Evolutionary conservation across 2,113 vertebrate species (phyloP).

Genomic region (Lepisosteus osseus): DNA sequence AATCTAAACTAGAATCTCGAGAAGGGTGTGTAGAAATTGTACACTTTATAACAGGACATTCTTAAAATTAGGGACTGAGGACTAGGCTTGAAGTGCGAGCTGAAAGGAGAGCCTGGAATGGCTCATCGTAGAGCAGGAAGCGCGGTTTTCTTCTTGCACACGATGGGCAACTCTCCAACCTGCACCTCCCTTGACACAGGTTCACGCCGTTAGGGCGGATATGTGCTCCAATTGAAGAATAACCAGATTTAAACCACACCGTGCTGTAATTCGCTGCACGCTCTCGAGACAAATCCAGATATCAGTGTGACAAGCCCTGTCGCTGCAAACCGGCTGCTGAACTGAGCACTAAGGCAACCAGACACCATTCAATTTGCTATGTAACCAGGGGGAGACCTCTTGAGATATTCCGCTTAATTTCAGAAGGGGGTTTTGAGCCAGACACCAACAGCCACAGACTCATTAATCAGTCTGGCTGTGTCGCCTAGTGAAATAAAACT

Average conservation of each 20-base stretch:
- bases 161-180: slow-evolving; percentile 4
- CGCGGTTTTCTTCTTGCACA: not conserved
- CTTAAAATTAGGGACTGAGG: not conserved
- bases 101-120: too few relatives aligned
- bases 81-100: too few relatives aligned
- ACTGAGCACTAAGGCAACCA: slow-evolving; percentile 2
- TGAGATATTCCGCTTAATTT: slow-evolving; percentile 36
- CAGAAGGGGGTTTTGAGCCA: slow-evolving; percentile 18
- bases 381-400: slow-evolving; percentile 37
- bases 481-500: slow-evolving; percentile 9
- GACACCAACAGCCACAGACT: slow-evolving; percentile 25
- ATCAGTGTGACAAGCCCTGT: slow-evolving; percentile 16
- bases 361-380: slow-evolving; percentile 20
- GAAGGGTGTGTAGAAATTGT: not conserved
- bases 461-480: slow-evolving; percentile 30
- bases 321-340: slow-evolving; percentile 17
- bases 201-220: too few relatives aligned
- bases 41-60: not conserved
- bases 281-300: slow-evolving; percentile 17
- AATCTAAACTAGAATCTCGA: too few relatives aligned
- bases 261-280: not conserved
- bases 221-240: too few relatives aligned
- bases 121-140: too few relatives aligned
- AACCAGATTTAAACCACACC: too few relatives aligned
- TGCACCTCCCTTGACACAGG: slow-evolving; percentile 25